A percentile compares a stretch with the other conserved stretches of the same genome.
phyloP scores from a whole-genome alignment of 2,888 invertebrate genomes.

The Isotomurus palustris region DNA sequence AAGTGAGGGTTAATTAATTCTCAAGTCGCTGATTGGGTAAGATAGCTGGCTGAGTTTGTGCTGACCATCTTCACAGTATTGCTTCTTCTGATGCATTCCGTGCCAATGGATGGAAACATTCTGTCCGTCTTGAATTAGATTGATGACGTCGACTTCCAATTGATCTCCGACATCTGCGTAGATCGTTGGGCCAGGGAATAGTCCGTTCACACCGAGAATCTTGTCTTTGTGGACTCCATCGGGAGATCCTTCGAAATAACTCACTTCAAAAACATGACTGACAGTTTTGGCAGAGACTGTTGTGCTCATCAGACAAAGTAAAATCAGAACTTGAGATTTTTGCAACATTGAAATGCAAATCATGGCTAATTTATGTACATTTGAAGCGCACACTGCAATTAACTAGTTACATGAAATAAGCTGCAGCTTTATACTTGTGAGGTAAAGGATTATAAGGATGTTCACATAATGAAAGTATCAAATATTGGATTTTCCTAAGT shows the following conservation, averaged over 20 bases:
- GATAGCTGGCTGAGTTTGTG: no score
- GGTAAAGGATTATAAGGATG: no score
- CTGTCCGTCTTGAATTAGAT: constrained; percentile 16
- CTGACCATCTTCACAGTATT: constrained; percentile 33
- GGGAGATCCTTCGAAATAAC: constrained; percentile 17
- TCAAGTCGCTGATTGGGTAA: no score
- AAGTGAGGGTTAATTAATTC: no score
- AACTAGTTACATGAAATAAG: no score
- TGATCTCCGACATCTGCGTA: neutral
- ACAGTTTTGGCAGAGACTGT: no score
- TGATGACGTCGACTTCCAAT: constrained; percentile 9
- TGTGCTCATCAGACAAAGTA: neutral
- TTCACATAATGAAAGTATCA: no score
- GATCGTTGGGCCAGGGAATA: constrained; percentile 20
- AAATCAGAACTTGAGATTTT: neutral
- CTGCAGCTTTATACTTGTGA: no score
- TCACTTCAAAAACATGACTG: constrained; percentile 13
- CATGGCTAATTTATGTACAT: neutral
- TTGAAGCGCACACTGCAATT: neutral
- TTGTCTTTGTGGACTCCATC: constrained; percentile 14
- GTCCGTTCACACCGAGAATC: constrained; percentile 20
- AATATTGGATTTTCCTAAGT: no score
- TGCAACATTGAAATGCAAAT: neutral
- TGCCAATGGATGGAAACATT: constrained; percentile 31
- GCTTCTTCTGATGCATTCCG: constrained; percentile 20